Percentiles rank a stretch among this genome's conserved stretches.
Evolutionary conservation across 2,113 vertebrate genomes (phyloP).

Genomic region (Fukomys damarensis): DNA sequence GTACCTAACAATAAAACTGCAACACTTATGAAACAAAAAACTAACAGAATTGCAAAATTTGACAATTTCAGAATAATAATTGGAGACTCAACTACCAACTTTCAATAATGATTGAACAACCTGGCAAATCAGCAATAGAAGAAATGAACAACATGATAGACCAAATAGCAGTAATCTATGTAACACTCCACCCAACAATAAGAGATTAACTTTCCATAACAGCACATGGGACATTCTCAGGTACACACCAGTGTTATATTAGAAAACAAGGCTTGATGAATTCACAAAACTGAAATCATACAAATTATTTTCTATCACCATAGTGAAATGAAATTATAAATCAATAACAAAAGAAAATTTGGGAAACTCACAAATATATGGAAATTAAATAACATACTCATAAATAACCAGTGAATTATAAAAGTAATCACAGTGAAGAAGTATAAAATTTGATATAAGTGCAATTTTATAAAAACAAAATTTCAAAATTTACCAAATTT

Average conservation of each 20-base stretch:
- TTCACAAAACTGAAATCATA: background rate
- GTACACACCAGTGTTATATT: background rate
- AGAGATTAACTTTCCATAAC: background rate
- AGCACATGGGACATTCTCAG: background rate
- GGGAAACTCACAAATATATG: background rate
- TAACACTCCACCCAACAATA: background rate
- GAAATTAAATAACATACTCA: background rate
- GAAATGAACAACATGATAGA: background rate
- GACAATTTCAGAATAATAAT: background rate
- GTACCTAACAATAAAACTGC: background rate
- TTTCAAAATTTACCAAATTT: background rate
- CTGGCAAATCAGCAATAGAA: background rate
- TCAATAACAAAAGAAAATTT: background rate
- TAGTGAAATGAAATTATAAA: background rate
- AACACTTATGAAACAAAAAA: background rate
- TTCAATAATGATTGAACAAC: background rate
- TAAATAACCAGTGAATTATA: background rate
- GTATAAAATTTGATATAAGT: background rate
- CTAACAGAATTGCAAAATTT: background rate
- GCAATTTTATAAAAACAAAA: background rate
- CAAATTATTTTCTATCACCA: background rate
- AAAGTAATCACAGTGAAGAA: background rate
- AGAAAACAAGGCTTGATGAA: background rate
- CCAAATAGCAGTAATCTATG: background rate
- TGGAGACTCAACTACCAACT: background rate